A percentile compares a stretch with the other conserved stretches of the same genome.
Conservation (phyloP, 2,113 vertebrate genomes). For the Hippocampus zosterae region DNA sequence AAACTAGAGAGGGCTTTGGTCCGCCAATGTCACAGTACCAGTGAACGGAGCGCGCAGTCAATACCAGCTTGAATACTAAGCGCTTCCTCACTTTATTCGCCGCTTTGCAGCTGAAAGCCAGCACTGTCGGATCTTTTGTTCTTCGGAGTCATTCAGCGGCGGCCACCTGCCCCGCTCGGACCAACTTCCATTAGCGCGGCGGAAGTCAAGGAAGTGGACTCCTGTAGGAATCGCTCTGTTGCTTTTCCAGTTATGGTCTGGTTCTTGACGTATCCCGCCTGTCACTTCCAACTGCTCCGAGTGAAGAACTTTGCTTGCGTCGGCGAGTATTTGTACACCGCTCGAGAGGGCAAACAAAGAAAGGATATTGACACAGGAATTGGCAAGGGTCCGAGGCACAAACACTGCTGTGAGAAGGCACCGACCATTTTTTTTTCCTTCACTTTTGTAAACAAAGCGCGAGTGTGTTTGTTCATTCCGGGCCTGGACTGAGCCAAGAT, state of each 20-base stretch:
- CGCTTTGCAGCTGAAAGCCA: slow-evolving; percentile 59
- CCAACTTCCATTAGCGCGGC: slow-evolving; percentile 40
- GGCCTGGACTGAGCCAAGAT: slow-evolving; percentile 29
- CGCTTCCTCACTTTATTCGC: slow-evolving; percentile 57
- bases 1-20: slow-evolving; percentile 39
- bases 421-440: slow-evolving; percentile 29
- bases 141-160: slow-evolving; percentile 52
- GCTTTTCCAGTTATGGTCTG: neutral
- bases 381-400: slow-evolving; percentile 41
- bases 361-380: slow-evolving; percentile 48
- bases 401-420: slow-evolving; percentile 44
- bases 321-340: slow-evolving; percentile 35
- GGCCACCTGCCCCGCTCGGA: slow-evolving; percentile 61
- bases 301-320: slow-evolving; percentile 39
- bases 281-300: slow-evolving; percentile 10
- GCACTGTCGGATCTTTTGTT: slow-evolving; percentile 63
- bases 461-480: slow-evolving; percentile 42
- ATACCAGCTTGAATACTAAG: slow-evolving; percentile 67
- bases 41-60: slow-evolving; percentile 44
- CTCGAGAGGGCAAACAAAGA: slow-evolving; percentile 51
- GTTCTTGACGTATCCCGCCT: neutral
- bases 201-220: slow-evolving; percentile 11
- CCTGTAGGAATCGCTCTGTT: neutral
- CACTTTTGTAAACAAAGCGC: slow-evolving; percentile 37
- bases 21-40: slow-evolving; percentile 62